Base-by-base conservation (phyloP, 1,140 invertebrate genomes). In the Lycorma delicatula region DNA sequence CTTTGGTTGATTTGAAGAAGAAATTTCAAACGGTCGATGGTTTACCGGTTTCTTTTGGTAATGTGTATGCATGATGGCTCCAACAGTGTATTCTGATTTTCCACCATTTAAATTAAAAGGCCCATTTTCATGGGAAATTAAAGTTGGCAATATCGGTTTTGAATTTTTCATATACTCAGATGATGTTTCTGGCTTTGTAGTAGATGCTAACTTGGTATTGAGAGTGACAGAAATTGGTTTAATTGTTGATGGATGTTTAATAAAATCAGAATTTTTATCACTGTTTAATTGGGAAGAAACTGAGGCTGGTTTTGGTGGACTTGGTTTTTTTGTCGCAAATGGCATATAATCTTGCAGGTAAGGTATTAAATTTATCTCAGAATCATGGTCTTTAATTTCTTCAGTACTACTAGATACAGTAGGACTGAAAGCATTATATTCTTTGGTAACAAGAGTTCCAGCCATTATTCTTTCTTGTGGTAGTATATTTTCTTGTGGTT, bases 271-370 rank as follows among this genome's bases (percentile, higher is more conserved):
- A 25, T 22, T 29, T 56, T 46, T 28, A 28, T 47, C 36, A 34
- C 16, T 16, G 31, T 12, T 60, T 36, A 5, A 53, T 18, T 25
- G 9, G 36, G 20, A 36, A 5, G 41, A 44, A 12, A 22, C 27
- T n/a, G 38, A 36, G 26, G 20, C 31, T 6, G 48, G 22, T 18
- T 6, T 41, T 26, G 49, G 53, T 23, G 34, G 26, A 18, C 12
- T 46, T 28, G 59, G 47, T 54, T 62, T 76, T 50, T 71, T 75
- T 3, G 70, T 70, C 0, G 69, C 63, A 55, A 74, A 77, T 3
- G 75, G 77, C 49, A 74, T 57, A 36, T 77, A 76, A 54, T 78
- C 77, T 54, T 78, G 76, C 0, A 77, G 58, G 52, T 78, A 77
- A 0, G 76, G 75, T 27, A 78, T 77, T 0, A 77, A 5, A 56